These are phyloP conservation scores for Halcyon senegalensis DNA, from an alignment of 2,113 vertebrate species.

Conservation along the genomic window DNA sequence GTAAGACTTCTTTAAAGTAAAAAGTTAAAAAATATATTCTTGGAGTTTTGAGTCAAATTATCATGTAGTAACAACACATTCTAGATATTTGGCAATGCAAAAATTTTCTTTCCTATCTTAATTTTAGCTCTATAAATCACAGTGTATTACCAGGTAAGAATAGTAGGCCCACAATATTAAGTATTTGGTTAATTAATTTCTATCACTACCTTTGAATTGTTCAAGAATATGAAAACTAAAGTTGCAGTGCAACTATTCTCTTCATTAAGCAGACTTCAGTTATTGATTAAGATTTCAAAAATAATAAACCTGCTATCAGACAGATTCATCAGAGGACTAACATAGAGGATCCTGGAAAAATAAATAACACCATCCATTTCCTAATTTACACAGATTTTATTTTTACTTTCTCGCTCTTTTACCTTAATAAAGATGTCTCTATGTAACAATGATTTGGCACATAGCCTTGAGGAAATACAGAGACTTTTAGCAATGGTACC, in stretches of 20 bases:
- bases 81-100: not conserved
- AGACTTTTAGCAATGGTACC: not conserved
- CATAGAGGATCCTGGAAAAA: not conserved
- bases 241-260: not conserved
- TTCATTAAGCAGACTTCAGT: not conserved
- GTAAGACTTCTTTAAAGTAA: not conserved
- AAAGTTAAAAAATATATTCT: not conserved
- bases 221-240: not conserved
- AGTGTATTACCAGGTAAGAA: not conserved
- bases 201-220: not conserved
- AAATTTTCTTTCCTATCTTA: not conserved
- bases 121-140: not conserved
- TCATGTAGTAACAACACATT: not conserved
- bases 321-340: not conserved
- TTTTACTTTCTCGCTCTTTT: not conserved
- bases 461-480: not conserved
- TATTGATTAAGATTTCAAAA: not conserved
- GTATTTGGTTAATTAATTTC: not conserved
- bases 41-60: not conserved
- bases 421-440: not conserved
- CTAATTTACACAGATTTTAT: not conserved
- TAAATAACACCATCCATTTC: rapidly evolving
- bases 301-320: not conserved
- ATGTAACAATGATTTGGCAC: not conserved
- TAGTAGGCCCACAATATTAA: rapidly evolving